Evolutionary conservation across 1,140 invertebrate species (phyloP), one percentile per base, ranked within the genome.

Genomic region (Rhagoletis pomonella): DNA sequence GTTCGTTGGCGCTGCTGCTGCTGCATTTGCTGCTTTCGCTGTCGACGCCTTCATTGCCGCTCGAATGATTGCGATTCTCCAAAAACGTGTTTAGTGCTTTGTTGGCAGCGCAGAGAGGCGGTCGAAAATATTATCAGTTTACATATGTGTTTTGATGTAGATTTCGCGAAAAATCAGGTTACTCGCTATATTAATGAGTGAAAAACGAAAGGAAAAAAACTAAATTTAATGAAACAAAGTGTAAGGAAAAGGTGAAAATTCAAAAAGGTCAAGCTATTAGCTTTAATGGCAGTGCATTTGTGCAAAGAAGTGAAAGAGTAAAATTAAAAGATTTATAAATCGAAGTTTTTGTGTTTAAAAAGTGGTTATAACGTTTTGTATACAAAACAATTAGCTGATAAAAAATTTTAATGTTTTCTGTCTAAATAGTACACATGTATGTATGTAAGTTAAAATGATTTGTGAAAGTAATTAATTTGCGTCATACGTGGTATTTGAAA

Each of bases 1-100:
- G 60, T 62, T 62, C n/a, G 60, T 62, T 1, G n/a, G 60, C 3
- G n/a, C 60, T 62, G 60, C 60, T 55, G 60, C 7, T 14, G 60
- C 12, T 62, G 12, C 2, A 4, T 1, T 62, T 77, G 73, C 47
- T 19, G 73, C 73, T 19, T 44, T n/a, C 12, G 73, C 73, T 55
- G 73, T n/a, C 12, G 73, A 19, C 47, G 73, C 50, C 47, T 50
- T 81, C 17, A 55, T 81, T 55, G 47, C 73, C 73, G 73, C 73
- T 81, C 73, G 73, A 81, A 55, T 81, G 73, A 42, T 81, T 81
- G 73, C 73, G 73, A 81, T 81, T 81, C 73, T 81, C 73, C 73
- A 81, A 81, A 81, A 81, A 81, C 73, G 73, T 81, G 73, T 81
- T 81, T 81, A 81, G 73, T 81, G 47, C 17, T 81, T 81, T 81